phyloP scores from a whole-genome alignment of 2,888 invertebrate species.

The Asteroscopus sphinx region DNA sequence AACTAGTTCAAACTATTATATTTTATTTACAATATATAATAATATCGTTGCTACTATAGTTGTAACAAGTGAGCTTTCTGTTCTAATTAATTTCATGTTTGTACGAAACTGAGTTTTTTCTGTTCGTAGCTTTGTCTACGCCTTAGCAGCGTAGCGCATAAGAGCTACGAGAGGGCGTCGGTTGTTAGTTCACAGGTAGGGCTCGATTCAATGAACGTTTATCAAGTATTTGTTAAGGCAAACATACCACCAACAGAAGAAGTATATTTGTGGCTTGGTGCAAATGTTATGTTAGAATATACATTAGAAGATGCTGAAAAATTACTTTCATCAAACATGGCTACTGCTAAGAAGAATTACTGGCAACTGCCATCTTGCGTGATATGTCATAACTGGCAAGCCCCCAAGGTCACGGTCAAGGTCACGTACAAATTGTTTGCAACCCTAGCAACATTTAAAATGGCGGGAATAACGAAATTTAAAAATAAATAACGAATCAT shows the following conservation, averaged over 20 bases:
- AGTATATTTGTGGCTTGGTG: conserved; percentile 95
- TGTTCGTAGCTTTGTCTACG: conserved; percentile 47
- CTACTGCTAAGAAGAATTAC: conserved; percentile 95
- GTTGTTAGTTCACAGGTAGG: conserved; percentile 39
- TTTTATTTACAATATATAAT: too few relatives aligned
- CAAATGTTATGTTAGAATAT: conserved; percentile 99
- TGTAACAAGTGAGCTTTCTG: conserved; percentile 27
- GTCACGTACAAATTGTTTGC: too few relatives aligned
- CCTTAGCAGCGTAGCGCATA: conserved; percentile 45
- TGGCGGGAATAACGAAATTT: too few relatives aligned
- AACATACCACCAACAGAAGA: conserved; percentile 95
- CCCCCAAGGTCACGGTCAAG: too few relatives aligned
- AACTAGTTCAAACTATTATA: too few relatives aligned
- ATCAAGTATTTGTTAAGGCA: conserved; percentile 95
- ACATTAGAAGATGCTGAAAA: conserved; percentile 96
- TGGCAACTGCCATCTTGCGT: too few relatives aligned
- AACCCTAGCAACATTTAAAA: too few relatives aligned
- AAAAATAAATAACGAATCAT: too few relatives aligned
- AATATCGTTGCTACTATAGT: too few relatives aligned
- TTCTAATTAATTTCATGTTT: conserved; percentile 15
- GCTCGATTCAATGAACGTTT: conserved; percentile 50
- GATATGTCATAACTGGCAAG: too few relatives aligned
- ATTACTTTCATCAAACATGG: conserved; percentile 95
- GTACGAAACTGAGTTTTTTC: conserved; percentile 25
- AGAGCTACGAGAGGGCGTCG: conserved; percentile 31